Evolutionary conservation across 2,888 invertebrate genomes (phyloP), one percentile per base, ranked within the genome.

Genomic region (Cephus sareptanus): DNA sequence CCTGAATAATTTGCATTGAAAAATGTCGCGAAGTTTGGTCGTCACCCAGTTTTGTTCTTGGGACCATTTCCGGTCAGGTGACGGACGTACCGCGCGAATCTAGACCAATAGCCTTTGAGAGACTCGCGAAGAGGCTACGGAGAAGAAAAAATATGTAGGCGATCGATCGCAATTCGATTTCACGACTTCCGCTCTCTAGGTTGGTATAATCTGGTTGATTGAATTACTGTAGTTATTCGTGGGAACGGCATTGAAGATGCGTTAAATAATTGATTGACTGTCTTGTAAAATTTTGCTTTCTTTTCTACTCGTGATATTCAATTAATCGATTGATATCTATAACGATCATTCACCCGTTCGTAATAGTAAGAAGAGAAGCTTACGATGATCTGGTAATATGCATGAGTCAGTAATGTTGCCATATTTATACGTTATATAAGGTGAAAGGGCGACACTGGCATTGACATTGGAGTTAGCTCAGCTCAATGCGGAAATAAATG

Each of bases 371-470:
- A 40, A 15, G 15, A 40, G 40, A 40, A 15, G 15, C 56, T 56
- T 9, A 23, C 82, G 84, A 85, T 84, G 83, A 84, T 81, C 81
- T 76, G 82, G 85, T 85, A 84, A 87, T 84, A 85, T 84, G 84
- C 83, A 81, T 79, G 83, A 82, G 83, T 79, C 83, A 79, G 82
- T 81, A 83, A 79, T 81, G 56, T 56, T 56, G 56, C 23, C 68
- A 13, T 75, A 75, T 33, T 40, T 34, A 34, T 85, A 84, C 85
- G 86, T 89, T 89, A 91, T 91, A 91, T 91, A 91, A 91, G 91
- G 91, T 91, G 91, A 91, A 91, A 91, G 91, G 91, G 90, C 89
- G 90, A 86, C 89, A 77, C 78, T 88, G 91, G 87, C 91, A 91
- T 91, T 91, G 91, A 91, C 91, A 91, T 91, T 91, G 91, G 89